Conservation (phyloP, 2,888 invertebrate species). For the Sarcophaga variegata region DNA sequence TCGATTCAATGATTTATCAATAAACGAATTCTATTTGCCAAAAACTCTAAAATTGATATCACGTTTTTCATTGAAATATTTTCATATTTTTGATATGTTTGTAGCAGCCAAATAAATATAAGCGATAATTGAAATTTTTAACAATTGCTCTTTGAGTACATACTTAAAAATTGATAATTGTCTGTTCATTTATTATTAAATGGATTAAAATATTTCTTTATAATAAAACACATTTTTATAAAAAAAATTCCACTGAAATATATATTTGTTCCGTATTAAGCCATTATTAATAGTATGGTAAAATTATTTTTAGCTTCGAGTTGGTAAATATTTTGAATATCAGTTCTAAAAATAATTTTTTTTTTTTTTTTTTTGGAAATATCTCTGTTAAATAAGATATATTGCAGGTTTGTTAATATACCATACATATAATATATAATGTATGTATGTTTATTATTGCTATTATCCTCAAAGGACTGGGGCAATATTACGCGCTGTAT, state of each 20-base stretch:
- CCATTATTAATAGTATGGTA: conserved; percentile 1
- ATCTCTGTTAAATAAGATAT: background rate
- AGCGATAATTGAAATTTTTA: conserved; percentile 1
- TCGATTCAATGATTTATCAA: background rate
- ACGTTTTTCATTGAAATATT: conserved; percentile 23
- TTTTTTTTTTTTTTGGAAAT: background rate
- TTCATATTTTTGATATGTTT: background rate
- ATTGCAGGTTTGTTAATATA: background rate
- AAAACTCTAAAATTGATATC: background rate
- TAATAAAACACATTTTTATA: background rate
- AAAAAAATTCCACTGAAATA: background rate
- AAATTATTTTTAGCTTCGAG: conserved; percentile 10
- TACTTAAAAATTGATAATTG: background rate
- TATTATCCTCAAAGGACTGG: too few species aligned
- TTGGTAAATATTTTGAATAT: background rate
- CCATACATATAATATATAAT: too few species aligned
- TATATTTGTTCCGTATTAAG: conserved; percentile 1
- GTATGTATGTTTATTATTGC: background rate
- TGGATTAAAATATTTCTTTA: background rate
- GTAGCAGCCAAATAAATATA: background rate
- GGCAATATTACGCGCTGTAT: too few species aligned
- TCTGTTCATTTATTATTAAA: conserved; percentile 14
- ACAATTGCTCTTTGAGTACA: background rate
- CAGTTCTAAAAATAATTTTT: conserved; percentile 19
- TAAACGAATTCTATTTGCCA: background rate